Conservation (phyloP, 2,888 invertebrate genomes). For the Cataglyphis livida region DNA sequence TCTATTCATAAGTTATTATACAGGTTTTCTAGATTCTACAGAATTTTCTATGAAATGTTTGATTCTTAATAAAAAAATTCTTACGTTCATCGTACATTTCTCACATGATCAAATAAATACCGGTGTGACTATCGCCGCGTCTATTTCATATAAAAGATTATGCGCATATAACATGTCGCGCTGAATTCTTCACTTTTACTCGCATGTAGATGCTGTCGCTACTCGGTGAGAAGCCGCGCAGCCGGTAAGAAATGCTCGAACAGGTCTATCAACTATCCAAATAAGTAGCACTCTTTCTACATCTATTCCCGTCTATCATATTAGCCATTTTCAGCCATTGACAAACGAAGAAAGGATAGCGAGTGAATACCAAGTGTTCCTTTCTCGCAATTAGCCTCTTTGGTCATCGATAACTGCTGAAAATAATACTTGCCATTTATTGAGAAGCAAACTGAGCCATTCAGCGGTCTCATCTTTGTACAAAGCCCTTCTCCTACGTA, state of each 20-base stretch:
- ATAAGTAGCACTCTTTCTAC: slow-evolving; percentile 72
- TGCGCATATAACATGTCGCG: neutral
- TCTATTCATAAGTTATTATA: slow-evolving; percentile 11
- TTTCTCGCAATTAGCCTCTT: neutral
- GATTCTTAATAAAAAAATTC: neutral
- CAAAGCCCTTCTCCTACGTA: slow-evolving; percentile 86
- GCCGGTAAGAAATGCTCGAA: slow-evolving; percentile 64
- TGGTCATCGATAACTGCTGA: slow-evolving; percentile 1
- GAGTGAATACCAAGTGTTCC: neutral
- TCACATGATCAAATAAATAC: slow-evolving; percentile 41
- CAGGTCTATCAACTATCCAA: slow-evolving; percentile 77
- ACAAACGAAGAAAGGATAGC: slow-evolving; percentile 48
- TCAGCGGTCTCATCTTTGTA: slow-evolving; percentile 86
- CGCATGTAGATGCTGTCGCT: slow-evolving; percentile 36
- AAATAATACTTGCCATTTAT: slow-evolving; percentile 85
- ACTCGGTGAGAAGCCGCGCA: slow-evolving; percentile 22
- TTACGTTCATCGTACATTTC: neutral
- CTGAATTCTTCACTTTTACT: slow-evolving; percentile 54
- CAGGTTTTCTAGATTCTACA: neutral
- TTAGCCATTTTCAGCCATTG: slow-evolving; percentile 34
- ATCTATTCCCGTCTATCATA: slow-evolving; percentile 48
- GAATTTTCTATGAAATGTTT: neutral
- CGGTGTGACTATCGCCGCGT: neutral
- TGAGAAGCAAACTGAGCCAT: slow-evolving; percentile 87
- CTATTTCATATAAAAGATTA: slow-evolving; percentile 15